Conservation (phyloP, 2,888 invertebrate genomes). For the Apomyelois bistriatella region DNA sequence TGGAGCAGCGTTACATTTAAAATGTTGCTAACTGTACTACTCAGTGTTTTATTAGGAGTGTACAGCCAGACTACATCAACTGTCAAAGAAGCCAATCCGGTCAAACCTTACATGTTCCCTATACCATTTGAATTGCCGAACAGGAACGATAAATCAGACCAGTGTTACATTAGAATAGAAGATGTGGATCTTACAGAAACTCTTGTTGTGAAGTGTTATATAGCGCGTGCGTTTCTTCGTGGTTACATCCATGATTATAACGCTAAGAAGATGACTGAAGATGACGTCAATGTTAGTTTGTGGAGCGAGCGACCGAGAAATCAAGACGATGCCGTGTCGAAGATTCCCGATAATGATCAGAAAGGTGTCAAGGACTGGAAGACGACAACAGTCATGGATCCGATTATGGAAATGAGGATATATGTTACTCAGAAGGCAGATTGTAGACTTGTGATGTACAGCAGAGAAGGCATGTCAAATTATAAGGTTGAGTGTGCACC, state of each 20-base stretch:
- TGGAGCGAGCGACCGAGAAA: constrained; percentile 56
- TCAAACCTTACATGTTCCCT: constrained; percentile 50
- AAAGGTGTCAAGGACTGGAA: constrained; percentile 55
- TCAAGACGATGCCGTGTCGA: constrained; percentile 34
- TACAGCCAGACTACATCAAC: constrained; percentile 9
- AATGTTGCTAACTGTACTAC: constrained; percentile 59
- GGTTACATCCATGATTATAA: constrained; percentile 64
- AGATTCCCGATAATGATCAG: constrained; percentile 31
- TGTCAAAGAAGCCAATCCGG: constrained; percentile 38
- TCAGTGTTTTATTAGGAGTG: constrained; percentile 8
- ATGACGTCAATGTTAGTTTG: constrained; percentile 57
- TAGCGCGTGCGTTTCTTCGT: constrained; percentile 53
- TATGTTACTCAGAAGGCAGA: constrained; percentile 59
- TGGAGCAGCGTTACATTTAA: constrained; percentile 59
- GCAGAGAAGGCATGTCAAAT: constrained; percentile 58
- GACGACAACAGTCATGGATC: constrained; percentile 55
- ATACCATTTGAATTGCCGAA: constrained; percentile 61
- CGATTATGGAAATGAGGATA: constrained; percentile 51
- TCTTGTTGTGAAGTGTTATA: constrained; percentile 49
- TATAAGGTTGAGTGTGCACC: constrained; percentile 60
- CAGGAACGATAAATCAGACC: constrained; percentile 64
- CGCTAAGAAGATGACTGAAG: constrained; percentile 57
- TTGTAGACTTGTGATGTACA: constrained; percentile 64
- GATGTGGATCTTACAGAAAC: constrained; percentile 64
- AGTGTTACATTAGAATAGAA: constrained; percentile 69